Percentiles rank a stretch among this genome's conserved stretches.
Evolutionary conservation across 53 echinoderm and acorn worm genomes (phyloP).

Genomic region (Holothuria scabra): DNA sequence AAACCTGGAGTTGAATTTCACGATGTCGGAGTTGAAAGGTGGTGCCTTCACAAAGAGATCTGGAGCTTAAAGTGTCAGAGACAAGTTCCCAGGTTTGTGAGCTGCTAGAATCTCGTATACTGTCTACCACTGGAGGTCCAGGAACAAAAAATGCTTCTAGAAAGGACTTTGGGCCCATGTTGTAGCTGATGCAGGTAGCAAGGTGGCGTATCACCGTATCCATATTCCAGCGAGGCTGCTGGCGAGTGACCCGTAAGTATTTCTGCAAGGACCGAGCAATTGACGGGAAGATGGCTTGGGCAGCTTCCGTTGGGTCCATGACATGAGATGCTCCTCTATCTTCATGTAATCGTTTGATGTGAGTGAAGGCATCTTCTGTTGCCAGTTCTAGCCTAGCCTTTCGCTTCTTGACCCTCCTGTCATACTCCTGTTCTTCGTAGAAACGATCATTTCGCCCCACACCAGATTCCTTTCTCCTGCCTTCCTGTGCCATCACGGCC

Average conservation of each 20-base stretch:
- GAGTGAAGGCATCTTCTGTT: conserved; percentile 94
- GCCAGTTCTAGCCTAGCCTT: conserved; percentile 81
- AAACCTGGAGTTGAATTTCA: conserved; percentile 85
- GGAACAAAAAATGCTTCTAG: conserved; percentile 92
- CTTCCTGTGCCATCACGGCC: conserved; percentile 94
- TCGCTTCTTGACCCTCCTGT: conserved; percentile 90
- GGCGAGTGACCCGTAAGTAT: conserved; percentile 94
- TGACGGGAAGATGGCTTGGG: conserved; percentile 97
- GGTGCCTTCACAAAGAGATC: conserved; percentile 83
- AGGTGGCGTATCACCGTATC: conserved; percentile 93
- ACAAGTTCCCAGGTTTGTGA: conserved; percentile 89
- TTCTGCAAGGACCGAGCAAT: conserved; percentile 95
- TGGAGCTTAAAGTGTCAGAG: conserved; percentile 81
- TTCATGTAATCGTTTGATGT: conserved; percentile 91
- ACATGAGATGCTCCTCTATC: conserved; percentile 85
- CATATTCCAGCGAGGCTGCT: conserved; percentile 98
- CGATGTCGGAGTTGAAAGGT: conserved; percentile 89
- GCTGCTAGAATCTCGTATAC: conserved; percentile 57
- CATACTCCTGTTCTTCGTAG: conserved; percentile 98
- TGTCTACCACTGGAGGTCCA: conserved; percentile 78
- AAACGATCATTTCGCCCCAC: conserved; percentile 93
- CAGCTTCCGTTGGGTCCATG: conserved; percentile 96
- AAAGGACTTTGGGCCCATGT: conserved; percentile 85
- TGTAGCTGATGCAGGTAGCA: conserved; percentile 93
- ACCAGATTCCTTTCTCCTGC: conserved; percentile 71